Evolutionary conservation across 2,797 vertebrate genomes (phyloP), one percentile per base, ranked within the genome.

Genomic region (Lacerta viridis): DNA sequence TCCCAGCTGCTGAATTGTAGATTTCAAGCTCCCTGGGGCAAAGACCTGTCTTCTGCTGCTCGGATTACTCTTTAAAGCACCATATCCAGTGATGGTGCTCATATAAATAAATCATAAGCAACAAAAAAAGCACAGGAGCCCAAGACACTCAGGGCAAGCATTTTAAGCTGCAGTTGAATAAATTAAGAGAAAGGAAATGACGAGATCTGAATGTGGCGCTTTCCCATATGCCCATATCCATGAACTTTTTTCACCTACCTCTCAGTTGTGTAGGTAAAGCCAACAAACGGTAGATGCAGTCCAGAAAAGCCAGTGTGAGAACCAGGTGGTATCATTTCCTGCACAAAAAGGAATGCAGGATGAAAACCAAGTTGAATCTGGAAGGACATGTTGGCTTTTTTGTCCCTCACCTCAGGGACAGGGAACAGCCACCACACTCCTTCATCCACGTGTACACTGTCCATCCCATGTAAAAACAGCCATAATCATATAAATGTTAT

Each of bases 211-310:
- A 29, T 27, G 50, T 29, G n/a, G 2, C 4, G 55, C 77, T 71
- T 71, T 77, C 79, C 1, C 3, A 36, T 76, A 41, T 5, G 7
- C 36, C 55, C 18, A 41, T 6, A 27, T 55, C 9, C 36, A 80
- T n/a, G 7, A 80, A 88, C 77, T 1, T 36, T 36, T 41, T 88
- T 61, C 91, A 96, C 98, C 80, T 97, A 98, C 98, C 98, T 99
- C 83, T 98, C 97, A 0, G 98, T 99, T 88, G 99, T 99, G 95
- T 98, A 99, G 0, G 99, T 99, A 95, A 99, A 99, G 82, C 99
- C 99, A 7, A 99, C 98, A 0, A 99, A 99, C 0, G 99, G 99
- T 81, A 99, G 96, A 94, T 99, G 99, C 91, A 99, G 96, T 43
- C 99, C 99, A 25, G 98, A 98, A 93, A 99, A 99, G 88, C 98